Percentiles rank a stretch among this genome's conserved stretches.
phyloP scores from a whole-genome alignment of 2,113 vertebrate species.

The Forbesichthys agassizii region DNA sequence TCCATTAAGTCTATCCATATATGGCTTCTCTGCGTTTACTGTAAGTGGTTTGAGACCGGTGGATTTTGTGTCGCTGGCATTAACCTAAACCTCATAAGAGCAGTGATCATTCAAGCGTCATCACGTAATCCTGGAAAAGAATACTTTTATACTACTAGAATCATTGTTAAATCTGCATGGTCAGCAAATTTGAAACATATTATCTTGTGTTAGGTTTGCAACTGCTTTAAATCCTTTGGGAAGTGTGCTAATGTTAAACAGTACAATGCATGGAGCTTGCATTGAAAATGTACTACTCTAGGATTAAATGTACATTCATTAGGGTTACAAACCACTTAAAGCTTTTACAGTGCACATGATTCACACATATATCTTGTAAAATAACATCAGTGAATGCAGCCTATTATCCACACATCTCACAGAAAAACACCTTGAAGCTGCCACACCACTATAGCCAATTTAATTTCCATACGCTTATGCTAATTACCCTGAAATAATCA shows the following conservation, averaged over 20 bases:
- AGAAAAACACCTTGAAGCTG: slow-evolving; percentile 71
- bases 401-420: slow-evolving; percentile 58
- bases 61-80: neutral
- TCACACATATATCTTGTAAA: slow-evolving; percentile 34
- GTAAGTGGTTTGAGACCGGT: slow-evolving; percentile 2
- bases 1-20: neutral
- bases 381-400: slow-evolving; percentile 54
- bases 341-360: slow-evolving; percentile 11
- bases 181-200: neutral
- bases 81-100: neutral
- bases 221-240: neutral
- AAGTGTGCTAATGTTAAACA: neutral
- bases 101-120: neutral
- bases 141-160: neutral
- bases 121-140: neutral
- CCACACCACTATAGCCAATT: slow-evolving; percentile 65
- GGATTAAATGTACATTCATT: slow-evolving; percentile 27
- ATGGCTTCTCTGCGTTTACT: slow-evolving; percentile 6
- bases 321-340: slow-evolving; percentile 25
- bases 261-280: slow-evolving; percentile 6
- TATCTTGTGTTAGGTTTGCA: neutral
- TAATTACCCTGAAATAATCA: slow-evolving; percentile 77
- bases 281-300: slow-evolving; percentile 23
- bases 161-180: neutral
- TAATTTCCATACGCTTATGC: slow-evolving; percentile 77